These are phyloP conservation scores for Labroides dimidiatus DNA, from an alignment of 2,797 vertebrate genomes.

Conservation along the genomic window DNA sequence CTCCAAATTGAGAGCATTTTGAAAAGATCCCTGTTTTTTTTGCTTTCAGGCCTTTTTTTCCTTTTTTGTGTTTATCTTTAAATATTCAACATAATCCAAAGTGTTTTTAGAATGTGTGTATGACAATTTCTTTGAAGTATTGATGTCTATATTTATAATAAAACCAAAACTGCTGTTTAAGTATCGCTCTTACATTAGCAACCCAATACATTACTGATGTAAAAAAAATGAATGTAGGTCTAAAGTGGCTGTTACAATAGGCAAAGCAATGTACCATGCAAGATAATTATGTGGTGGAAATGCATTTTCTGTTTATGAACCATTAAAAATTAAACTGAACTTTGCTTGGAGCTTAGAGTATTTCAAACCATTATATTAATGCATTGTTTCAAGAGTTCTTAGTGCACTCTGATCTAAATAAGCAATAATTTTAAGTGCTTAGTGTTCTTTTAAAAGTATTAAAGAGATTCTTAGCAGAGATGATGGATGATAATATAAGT, in stretches of 20 bases:
- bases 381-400: conserved; percentile 4
- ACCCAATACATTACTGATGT: conserved; percentile 28
- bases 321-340: conserved; percentile 18
- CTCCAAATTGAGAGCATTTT: not conserved
- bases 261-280: conserved; percentile 28
- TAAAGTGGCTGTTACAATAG: not conserved
- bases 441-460: conserved; percentile 3
- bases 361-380: conserved; percentile 14
- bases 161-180: not conserved
- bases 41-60: no score
- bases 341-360: not conserved
- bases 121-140: no score
- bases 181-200: conserved; percentile 2
- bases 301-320: conserved; percentile 20
- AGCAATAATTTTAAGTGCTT: not conserved
- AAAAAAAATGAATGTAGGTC: conserved; percentile 7
- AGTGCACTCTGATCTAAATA: conserved; percentile 7
- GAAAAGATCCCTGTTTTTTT: no score
- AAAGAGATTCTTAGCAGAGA: not conserved
- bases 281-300: conserved; percentile 45
- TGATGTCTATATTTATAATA: no score
- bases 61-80: not conserved
- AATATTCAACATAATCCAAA: not conserved
- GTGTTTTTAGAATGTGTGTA: no score
- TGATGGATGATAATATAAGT: not conserved